Evolutionary conservation across 2,797 vertebrate species (phyloP).

Genomic region (Avahi laniger): DNA sequence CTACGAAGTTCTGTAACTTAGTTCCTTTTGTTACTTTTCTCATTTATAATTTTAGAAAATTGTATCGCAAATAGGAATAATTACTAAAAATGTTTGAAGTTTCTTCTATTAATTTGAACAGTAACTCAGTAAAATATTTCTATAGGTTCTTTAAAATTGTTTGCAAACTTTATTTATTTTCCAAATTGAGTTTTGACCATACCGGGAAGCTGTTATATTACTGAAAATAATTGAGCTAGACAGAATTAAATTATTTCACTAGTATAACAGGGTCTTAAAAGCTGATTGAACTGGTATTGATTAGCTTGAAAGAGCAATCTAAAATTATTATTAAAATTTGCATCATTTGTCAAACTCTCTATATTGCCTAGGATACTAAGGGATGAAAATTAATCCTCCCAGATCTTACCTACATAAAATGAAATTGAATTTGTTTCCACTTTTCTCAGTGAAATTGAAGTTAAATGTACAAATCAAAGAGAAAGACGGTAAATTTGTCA

Average conservation of each 20-base stretch:
- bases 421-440: slow-evolving; percentile 28
- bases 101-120: not conserved
- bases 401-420: not conserved
- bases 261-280: not conserved
- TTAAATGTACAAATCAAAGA: not conserved
- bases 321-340: slow-evolving; percentile 29
- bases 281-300: not conserved
- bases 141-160: not conserved
- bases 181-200: not conserved
- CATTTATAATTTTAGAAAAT: not conserved
- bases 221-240: slow-evolving; percentile 67
- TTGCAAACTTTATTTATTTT: slow-evolving; percentile 30
- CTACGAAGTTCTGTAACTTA: not conserved
- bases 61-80: not conserved
- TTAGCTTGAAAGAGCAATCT: not conserved
- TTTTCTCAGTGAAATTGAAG: slow-evolving; percentile 39
- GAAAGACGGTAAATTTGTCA: not conserved
- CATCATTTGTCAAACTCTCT: not conserved
- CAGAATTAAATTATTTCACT: slow-evolving; percentile 52
- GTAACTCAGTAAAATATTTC: not conserved
- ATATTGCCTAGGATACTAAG: not conserved
- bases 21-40: slow-evolving; percentile 33
- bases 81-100: not conserved
- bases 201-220: not conserved
- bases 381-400: slow-evolving; percentile 24